phyloP scores from a whole-genome alignment of 1,140 invertebrate genomes.

The Palaemon carinicauda region DNA sequence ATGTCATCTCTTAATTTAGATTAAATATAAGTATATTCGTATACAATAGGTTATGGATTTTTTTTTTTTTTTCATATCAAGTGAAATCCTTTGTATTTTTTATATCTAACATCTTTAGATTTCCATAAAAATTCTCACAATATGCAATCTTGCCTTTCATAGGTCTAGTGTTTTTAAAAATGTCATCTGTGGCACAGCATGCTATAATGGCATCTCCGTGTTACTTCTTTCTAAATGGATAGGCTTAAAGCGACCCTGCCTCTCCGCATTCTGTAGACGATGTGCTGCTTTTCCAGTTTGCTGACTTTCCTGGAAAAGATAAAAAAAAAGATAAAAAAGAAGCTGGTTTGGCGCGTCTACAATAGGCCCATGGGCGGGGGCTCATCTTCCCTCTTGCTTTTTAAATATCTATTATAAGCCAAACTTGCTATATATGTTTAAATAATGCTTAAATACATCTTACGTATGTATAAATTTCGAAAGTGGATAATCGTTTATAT shows the following conservation, averaged over 20 bases:
- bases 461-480: neutral
- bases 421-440: neutral
- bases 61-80: too few relatives aligned
- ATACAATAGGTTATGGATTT: too few relatives aligned
- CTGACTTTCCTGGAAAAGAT: neutral
- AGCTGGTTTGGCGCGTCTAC: conserved; percentile 14
- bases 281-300: neutral
- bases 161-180: too few relatives aligned
- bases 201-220: too few relatives aligned
- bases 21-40: too few relatives aligned
- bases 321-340: neutral
- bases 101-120: too few relatives aligned
- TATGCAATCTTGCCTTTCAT: too few relatives aligned
- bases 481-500: neutral
- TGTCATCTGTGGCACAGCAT: too few relatives aligned
- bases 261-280: neutral
- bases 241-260: neutral
- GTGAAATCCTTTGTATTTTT: too few relatives aligned
- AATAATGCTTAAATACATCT: neutral
- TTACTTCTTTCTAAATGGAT: too few relatives aligned
- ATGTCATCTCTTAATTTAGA: too few relatives aligned
- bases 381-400: neutral
- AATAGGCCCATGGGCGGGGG: neutral
- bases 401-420: neutral
- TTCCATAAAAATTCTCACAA: too few relatives aligned